A percentile compares a stretch with the other conserved stretches of the same genome.
Evolutionary conservation across 92 coral and sea anemone genomes (phyloP).

Genomic region (Heteractis magnifica): DNA sequence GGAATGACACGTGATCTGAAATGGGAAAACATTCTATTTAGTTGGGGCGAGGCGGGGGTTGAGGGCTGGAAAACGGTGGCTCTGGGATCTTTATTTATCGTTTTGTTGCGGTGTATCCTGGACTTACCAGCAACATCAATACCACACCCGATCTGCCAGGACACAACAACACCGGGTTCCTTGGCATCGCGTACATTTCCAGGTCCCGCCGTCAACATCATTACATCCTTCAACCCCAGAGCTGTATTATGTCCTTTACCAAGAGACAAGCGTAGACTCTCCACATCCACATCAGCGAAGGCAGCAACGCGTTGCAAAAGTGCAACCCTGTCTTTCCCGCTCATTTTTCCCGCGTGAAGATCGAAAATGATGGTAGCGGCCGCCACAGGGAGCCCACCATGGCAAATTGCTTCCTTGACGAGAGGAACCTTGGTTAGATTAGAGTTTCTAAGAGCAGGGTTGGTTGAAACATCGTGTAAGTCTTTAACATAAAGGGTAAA

Average conservation of each 20-base stretch:
- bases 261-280: conserved; percentile 67
- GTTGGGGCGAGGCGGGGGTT: too few species aligned
- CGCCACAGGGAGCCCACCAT: conserved; percentile 69
- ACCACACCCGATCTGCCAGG: conserved; percentile 98
- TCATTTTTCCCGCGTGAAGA: conserved; percentile 67
- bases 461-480: conserved; percentile 53
- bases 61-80: too few species aligned
- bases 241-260: conserved; percentile 98
- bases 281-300: conserved; percentile 64
- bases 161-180: conserved; percentile 83
- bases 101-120: too few species aligned
- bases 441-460: conserved; percentile 44
- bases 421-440: conserved; percentile 67
- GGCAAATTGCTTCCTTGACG: conserved; percentile 62
- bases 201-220: conserved; percentile 94
- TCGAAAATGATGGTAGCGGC: conserved; percentile 94
- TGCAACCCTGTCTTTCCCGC: conserved; percentile 67
- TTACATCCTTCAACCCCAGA: conserved; percentile 81
- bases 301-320: conserved; percentile 74
- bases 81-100: too few species aligned
- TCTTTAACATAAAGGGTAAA: conserved; percentile 77
- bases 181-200: conserved; percentile 84
- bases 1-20: too few species aligned
- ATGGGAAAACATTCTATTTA: too few species aligned
- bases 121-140: conserved; percentile 72